Evolutionary conservation across 1,140 invertebrate genomes (phyloP), one percentile per base, ranked within the genome.

Genomic region (Drosophila lacteicornis): DNA sequence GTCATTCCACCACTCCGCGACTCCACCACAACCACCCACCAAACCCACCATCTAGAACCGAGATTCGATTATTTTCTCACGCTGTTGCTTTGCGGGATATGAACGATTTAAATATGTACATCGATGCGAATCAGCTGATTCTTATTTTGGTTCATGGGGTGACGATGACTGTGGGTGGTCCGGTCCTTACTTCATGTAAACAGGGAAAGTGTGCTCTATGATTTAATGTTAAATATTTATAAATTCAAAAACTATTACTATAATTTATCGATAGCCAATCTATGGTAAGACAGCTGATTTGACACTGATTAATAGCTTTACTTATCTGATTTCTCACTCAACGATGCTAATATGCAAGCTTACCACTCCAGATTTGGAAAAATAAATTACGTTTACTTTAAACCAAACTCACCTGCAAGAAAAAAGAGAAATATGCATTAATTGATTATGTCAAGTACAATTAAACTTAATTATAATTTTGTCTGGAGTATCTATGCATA

Each of bases 341-440:
- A 36, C 7, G 17, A 7, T 8, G 9, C 3, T 11, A 2, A 50
- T 30, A 9, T 49, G 1, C 13, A 27, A 45, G 17, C 71, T 75
- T 75, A 75, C 71, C 71, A 36, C 33, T 22, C 12, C 27, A 25
- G 13, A 5, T n/a, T 36, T 12, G 9, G 5, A 38, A 38, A 47
- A 15, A 36, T 45, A 42, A 36, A 40, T 47, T 40, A 19, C 7
- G 13, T 33, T 38, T 40, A 30, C 55, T 27, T 53, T 19, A 6
- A 33, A 11, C 5, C 36, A 42, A 40, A 77, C 75, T 77, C 74
- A 77, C 75, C 75, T 77, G 75, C 4, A 70, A 78, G 43, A 27
- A 3, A 68, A 17, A 45, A 75, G 13, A 75, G 17, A 77, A 49
- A 50, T 19, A 33, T 68, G 5, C 4, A 50, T 77, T 77, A 60